These are phyloP conservation scores for Sitobion miscanthi DNA, from an alignment of 1,140 invertebrate genomes.

Conservation along the genomic window DNA sequence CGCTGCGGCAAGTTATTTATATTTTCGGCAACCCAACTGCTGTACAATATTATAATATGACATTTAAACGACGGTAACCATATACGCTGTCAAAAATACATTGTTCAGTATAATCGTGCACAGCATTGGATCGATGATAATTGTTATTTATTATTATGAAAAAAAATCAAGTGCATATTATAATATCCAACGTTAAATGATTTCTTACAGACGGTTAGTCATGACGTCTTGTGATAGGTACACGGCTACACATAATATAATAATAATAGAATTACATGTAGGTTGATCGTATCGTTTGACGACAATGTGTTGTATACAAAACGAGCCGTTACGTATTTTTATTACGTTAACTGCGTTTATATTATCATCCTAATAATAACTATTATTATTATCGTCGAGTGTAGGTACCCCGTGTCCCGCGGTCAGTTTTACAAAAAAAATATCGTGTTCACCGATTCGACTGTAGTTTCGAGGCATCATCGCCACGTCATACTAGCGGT, in stretches of 20 bases:
- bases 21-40: not conserved
- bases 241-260: not conserved
- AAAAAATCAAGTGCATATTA: not conserved
- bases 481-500: not conserved
- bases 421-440: not conserved
- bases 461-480: not conserved
- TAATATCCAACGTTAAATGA: not conserved
- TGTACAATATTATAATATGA: not conserved
- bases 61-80: not conserved
- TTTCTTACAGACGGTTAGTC: not conserved
- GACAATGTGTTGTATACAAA: not conserved
- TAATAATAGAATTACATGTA: not conserved
- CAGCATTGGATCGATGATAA: not conserved
- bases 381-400: not conserved
- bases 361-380: not conserved
- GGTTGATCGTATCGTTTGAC: not conserved
- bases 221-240: not conserved
- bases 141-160: not conserved
- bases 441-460: not conserved
- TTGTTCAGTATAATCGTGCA: slow-evolving; percentile 4
- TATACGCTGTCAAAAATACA: not conserved
- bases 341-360: not conserved
- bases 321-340: not conserved
- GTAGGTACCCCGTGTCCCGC: not conserved
- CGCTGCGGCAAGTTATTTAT: not conserved